Percentiles rank a stretch among this genome's conserved stretches.
These are phyloP conservation scores for Andricus curvator DNA, from an alignment of 2,888 invertebrate genomes.

Conservation along the genomic window DNA sequence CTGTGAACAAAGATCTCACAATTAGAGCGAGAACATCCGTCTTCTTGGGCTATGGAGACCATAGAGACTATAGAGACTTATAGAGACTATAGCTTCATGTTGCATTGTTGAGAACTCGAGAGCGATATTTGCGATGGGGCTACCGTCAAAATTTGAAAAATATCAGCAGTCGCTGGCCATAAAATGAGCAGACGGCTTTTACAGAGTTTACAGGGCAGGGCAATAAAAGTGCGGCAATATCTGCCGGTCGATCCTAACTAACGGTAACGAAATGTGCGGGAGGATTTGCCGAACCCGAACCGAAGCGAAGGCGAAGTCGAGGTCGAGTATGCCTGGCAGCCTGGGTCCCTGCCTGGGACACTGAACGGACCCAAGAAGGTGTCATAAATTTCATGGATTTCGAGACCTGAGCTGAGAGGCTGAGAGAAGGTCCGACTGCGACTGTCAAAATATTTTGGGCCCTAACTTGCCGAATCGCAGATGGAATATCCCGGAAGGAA, in stretches of 20 bases:
- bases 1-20: not conserved
- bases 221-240: slow-evolving; percentile 7
- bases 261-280: slow-evolving; percentile 9
- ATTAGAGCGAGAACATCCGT: not conserved
- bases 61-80: too few relatives aligned
- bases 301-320: not conserved
- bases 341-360: not conserved
- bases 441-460: slow-evolving; percentile 2
- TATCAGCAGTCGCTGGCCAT: not conserved
- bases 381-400: slow-evolving; percentile 3
- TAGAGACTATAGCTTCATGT: too few relatives aligned
- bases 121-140: not conserved
- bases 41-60: not conserved
- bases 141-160: not conserved
- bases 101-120: not conserved
- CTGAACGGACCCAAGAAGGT: slow-evolving; percentile 3
- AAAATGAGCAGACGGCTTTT: not conserved
- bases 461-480: not conserved
- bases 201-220: not conserved
- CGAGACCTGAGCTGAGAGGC: not conserved
- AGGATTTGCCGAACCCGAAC: not conserved
- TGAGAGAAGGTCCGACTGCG: not conserved
- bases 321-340: not conserved
- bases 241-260: not conserved
- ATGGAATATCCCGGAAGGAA: slow-evolving; percentile 2